Percentiles rank a stretch among this genome's conserved stretches.
phyloP scores from a whole-genome alignment of 1,140 invertebrate genomes.

The Aleiodes sp. region DNA sequence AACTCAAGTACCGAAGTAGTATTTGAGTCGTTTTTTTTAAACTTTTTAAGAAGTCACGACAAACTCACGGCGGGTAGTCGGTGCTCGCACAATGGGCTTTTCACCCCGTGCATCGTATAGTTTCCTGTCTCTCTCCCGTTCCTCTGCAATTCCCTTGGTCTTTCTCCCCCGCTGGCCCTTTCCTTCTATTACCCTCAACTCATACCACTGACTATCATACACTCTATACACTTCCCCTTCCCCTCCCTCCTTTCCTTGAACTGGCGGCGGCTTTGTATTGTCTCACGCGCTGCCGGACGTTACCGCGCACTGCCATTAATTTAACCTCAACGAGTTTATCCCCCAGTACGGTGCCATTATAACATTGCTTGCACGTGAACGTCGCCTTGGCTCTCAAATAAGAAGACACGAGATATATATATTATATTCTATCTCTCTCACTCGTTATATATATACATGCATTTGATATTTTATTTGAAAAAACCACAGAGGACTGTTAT shows the following conservation, averaged over 20 bases:
- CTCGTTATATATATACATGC: too few relatives aligned
- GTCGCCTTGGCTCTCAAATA: constrained; percentile 13
- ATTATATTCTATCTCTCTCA: neutral
- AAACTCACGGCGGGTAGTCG: constrained; percentile 38
- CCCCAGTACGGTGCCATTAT: constrained; percentile 31
- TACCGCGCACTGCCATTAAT: constrained; percentile 47
- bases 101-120: constrained; percentile 35
- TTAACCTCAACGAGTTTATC: constrained; percentile 51
- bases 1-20: constrained; percentile 19
- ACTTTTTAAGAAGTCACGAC: constrained; percentile 43
- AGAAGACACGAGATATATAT: neutral
- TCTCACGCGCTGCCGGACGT: constrained; percentile 44
- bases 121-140: constrained; percentile 17
- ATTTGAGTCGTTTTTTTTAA: constrained; percentile 34
- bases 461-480: too few relatives aligned
- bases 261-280: constrained; percentile 47
- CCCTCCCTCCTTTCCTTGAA: constrained; percentile 21
- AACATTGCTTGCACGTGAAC: constrained; percentile 31
- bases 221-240: constrained; percentile 13
- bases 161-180: neutral
- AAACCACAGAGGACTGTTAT: too few relatives aligned
- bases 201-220: neutral
- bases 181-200: neutral
- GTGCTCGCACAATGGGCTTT: constrained; percentile 47
- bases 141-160: neutral